Evolutionary conservation across 2,888 invertebrate genomes (phyloP).

Genomic region (Toxonevra muliebris): DNA sequence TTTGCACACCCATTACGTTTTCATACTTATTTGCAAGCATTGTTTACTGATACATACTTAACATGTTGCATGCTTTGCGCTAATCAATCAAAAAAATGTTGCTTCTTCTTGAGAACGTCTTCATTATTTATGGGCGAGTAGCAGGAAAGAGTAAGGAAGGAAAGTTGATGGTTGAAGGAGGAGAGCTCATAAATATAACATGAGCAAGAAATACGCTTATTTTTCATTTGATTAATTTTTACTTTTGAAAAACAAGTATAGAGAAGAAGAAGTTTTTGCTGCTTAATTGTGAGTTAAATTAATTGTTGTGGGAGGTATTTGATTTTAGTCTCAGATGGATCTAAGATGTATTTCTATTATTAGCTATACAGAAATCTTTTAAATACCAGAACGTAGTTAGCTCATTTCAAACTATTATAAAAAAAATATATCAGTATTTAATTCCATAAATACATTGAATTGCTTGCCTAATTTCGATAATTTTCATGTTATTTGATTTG

Average conservation of each 20-base stretch:
- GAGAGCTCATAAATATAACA: no score
- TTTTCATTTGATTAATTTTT: slow-evolving; percentile 27
- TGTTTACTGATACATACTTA: not conserved
- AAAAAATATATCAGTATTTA: no score
- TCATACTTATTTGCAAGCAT: not conserved
- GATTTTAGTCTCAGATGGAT: no score
- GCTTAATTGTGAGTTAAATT: not conserved
- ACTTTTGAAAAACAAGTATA: slow-evolving; percentile 6
- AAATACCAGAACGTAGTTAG: no score
- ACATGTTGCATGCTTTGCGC: slow-evolving; percentile 17
- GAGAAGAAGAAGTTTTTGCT: no score
- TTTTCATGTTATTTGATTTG: no score
- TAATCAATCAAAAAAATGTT: slow-evolving; percentile 26
- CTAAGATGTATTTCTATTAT: no score
- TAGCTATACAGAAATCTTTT: no score
- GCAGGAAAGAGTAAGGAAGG: not conserved
- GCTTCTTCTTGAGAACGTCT: slow-evolving; percentile 4
- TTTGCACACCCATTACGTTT: not conserved
- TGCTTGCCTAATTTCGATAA: no score
- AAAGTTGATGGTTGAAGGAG: not conserved
- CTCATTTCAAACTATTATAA: no score
- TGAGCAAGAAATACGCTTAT: slow-evolving; percentile 9
- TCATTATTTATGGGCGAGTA: slow-evolving; percentile 19
- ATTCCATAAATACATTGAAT: no score
- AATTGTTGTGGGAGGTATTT: slow-evolving; percentile 3